These are phyloP conservation scores for Poecilia latipinna DNA, from an alignment of 2,113 vertebrate genomes.

Conservation along the genomic window DNA sequence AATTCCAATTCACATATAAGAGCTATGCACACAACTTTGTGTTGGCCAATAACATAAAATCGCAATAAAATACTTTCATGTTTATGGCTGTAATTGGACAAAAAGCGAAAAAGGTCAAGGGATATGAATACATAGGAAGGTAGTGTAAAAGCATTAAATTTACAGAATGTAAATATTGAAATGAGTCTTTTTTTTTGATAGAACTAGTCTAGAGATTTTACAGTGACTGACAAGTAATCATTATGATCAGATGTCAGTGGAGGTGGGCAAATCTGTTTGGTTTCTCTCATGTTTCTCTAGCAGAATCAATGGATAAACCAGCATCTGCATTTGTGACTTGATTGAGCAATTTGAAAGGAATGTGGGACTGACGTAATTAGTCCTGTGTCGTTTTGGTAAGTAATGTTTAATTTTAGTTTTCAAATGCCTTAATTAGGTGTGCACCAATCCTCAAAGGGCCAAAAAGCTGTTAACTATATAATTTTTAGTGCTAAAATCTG, in stretches of 20 bases:
- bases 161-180: neutral
- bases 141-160: neutral
- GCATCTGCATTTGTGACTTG: constrained; percentile 8
- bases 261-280: constrained; percentile 1
- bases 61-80: neutral
- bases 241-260: constrained; percentile 5
- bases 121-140: no score
- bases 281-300: constrained; percentile 12
- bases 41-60: neutral
- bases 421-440: constrained; percentile 28
- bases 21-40: neutral
- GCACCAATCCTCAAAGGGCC: constrained; percentile 29
- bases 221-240: constrained; percentile 3
- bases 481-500: constrained; percentile 12
- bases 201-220: neutral
- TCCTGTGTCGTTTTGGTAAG: constrained; percentile 33
- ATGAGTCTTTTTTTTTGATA: neutral
- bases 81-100: neutral
- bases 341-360: constrained; percentile 30
- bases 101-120: neutral
- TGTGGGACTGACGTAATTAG: constrained; percentile 19
- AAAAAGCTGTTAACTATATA: constrained; percentile 11
- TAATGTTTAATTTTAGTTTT: constrained; percentile 40
- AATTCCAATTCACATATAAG: neutral
- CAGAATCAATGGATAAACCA: constrained; percentile 22